A percentile compares a stretch with the other conserved stretches of the same genome.
These are phyloP conservation scores for Tanypteryx hageni DNA, from an alignment of 2,888 invertebrate genomes.

Conservation along the genomic window DNA sequence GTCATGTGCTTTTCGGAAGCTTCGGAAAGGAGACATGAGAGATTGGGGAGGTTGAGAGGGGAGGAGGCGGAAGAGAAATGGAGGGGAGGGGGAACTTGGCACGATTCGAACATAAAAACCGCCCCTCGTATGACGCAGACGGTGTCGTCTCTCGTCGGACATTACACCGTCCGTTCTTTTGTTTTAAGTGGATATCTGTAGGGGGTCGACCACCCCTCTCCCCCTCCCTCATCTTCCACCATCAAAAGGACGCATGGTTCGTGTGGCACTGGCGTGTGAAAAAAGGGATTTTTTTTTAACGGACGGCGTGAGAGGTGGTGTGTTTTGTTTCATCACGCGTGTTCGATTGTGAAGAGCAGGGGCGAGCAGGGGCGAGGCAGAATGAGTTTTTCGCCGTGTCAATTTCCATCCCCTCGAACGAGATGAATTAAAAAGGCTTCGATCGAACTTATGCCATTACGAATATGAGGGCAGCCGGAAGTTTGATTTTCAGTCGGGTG, in stretches of 20 bases:
- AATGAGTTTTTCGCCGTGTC: no score
- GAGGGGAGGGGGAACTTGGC: not conserved
- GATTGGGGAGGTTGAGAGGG: not conserved
- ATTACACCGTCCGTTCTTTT: not conserved
- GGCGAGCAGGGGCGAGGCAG: not conserved
- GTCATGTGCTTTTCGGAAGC: not conserved
- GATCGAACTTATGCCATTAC: no score
- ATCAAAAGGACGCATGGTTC: not conserved
- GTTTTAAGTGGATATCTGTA: not conserved
- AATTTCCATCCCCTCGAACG: no score
- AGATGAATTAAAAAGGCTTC: no score
- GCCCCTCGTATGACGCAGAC: conserved; percentile 3
- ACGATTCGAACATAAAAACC: not conserved
- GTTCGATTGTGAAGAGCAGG: not conserved
- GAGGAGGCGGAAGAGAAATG: no score
- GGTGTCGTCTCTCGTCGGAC: not conserved
- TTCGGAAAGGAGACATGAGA: not conserved
- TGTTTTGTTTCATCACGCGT: not conserved
- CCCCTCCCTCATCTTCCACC: no score
- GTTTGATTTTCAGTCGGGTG: no score
- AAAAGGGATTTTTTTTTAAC: not conserved
- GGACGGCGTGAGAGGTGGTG: not conserved
- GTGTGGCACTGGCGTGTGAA: not conserved
- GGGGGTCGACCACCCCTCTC: not conserved
- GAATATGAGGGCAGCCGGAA: no score